Conservation (phyloP, 2,797 vertebrate genomes). For the Neosalanx taihuensis region DNA sequence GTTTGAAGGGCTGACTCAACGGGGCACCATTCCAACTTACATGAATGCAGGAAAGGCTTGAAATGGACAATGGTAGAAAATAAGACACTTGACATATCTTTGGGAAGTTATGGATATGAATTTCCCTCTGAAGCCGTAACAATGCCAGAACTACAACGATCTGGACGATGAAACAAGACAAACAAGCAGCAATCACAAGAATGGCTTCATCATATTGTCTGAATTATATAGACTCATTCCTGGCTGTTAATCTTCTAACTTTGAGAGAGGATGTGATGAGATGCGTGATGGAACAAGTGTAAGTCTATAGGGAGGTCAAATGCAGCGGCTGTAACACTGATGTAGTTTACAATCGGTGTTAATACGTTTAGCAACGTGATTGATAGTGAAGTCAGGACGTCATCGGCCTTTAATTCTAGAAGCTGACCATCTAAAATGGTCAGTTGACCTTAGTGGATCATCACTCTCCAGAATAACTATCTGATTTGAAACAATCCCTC, state of each 20-base stretch:
- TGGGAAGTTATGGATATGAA: slow-evolving; percentile 51
- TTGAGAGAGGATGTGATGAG: no score
- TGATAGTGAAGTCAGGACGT: no score
- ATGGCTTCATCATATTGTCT: background rate
- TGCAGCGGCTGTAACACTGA: no score
- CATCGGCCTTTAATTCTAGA: no score
- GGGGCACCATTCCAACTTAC: slow-evolving; percentile 94
- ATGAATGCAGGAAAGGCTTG: slow-evolving; percentile 93
- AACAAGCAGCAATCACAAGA: background rate
- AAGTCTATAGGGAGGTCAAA: no score
- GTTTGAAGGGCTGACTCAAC: slow-evolving; percentile 95
- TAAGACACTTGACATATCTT: slow-evolving; percentile 44
- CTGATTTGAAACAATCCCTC: no score
- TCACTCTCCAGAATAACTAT: no score
- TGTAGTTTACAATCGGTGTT: no score
- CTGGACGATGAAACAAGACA: background rate
- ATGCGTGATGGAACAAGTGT: no score
- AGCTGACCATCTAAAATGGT: no score
- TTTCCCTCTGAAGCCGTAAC: background rate
- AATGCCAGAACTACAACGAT: background rate
- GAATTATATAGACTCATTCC: background rate
- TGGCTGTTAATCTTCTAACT: background rate
- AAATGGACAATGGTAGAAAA: slow-evolving; percentile 42
- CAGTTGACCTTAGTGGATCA: no score
- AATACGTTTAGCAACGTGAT: no score